Evolutionary conservation across 37 sponge, comb jelly and placozoan genomes (phyloP).

Genomic region (Spongia lamella): DNA sequence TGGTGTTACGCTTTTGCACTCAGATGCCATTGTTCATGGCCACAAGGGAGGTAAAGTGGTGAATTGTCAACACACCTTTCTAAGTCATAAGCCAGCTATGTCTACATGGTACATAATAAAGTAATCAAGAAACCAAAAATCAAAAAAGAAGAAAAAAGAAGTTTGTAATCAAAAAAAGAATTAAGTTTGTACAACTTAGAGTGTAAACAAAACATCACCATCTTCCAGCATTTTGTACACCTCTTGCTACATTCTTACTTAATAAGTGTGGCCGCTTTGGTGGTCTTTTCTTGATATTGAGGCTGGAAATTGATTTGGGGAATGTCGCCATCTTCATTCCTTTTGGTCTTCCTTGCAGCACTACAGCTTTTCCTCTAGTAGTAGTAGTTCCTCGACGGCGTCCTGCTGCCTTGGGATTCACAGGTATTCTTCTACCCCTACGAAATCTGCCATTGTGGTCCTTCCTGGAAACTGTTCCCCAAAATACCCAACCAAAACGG

Average conservation of each 20-base stretch:
- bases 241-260: not conserved
- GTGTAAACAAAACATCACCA: too few relatives aligned
- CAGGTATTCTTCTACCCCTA: slow-evolving; percentile 1
- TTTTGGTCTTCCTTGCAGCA: not conserved
- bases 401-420: slow-evolving; percentile 4
- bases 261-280: not conserved
- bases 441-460: not conserved
- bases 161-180: too few relatives aligned
- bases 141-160: too few relatives aligned
- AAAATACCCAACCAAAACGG: slow-evolving; percentile 16
- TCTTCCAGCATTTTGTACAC: slow-evolving; percentile 3
- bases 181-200: too few relatives aligned
- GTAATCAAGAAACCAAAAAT: too few relatives aligned
- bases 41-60: too few relatives aligned
- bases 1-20: too few relatives aligned
- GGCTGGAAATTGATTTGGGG: not conserved
- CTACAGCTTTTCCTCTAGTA: slow-evolving; percentile 1
- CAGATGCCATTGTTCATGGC: too few relatives aligned
- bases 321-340: too few relatives aligned
- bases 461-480: not conserved
- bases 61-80: too few relatives aligned
- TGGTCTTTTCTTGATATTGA: not conserved
- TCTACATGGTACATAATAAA: too few relatives aligned
- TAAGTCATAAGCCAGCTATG: too few relatives aligned
- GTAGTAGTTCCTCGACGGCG: not conserved